Conservation (phyloP, 2,113 vertebrate genomes). For the Rhinolophus sinicus region DNA sequence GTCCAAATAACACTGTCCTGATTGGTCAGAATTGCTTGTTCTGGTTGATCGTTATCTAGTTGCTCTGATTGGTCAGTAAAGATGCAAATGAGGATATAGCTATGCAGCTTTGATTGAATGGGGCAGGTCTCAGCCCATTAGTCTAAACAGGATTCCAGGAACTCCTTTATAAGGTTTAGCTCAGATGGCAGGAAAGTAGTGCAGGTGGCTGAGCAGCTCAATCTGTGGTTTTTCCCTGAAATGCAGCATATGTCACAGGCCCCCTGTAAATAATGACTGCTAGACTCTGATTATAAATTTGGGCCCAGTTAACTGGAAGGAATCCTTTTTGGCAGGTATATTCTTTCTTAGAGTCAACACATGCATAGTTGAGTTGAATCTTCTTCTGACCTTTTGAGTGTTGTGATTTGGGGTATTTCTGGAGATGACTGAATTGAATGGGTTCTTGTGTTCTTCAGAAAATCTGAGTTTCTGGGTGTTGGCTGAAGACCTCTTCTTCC, state of each 20-base stretch:
- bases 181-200: background rate
- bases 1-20: background rate
- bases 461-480: background rate
- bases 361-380: accelerated
- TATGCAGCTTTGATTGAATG: background rate
- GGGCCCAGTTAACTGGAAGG: background rate
- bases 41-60: background rate
- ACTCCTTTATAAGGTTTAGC: background rate
- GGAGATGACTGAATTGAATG: background rate
- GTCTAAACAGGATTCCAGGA: background rate
- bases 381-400: background rate
- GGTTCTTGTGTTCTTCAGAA: background rate
- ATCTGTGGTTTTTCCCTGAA: background rate
- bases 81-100: background rate
- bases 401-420: background rate
- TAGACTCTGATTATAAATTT: background rate
- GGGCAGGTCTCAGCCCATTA: background rate
- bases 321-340: background rate
- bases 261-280: background rate
- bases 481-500: background rate
- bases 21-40: background rate
- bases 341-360: background rate
- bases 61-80: background rate
- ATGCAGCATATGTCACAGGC: background rate
- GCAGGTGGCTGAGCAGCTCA: background rate